Percentiles rank a stretch among this genome's conserved stretches.
These are phyloP conservation scores for Drosophila auraria DNA, from an alignment of 1,140 invertebrate species.

Conservation along the genomic window DNA sequence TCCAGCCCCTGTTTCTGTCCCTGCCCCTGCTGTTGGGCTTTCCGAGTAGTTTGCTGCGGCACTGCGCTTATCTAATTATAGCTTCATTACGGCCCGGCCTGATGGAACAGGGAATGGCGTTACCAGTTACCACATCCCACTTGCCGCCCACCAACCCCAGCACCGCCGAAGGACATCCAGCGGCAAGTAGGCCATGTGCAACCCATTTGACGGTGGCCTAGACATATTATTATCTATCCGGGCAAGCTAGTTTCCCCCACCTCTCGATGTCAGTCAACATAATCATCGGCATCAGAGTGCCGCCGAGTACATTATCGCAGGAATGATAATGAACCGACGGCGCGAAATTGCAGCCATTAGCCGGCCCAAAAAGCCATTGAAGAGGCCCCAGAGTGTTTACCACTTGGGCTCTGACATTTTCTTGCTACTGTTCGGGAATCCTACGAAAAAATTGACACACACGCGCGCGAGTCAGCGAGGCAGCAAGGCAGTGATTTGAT, in stretches of 20 bases:
- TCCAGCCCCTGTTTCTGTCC: not conserved
- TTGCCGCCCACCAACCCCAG: not conserved
- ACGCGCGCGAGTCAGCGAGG: conserved; percentile 8
- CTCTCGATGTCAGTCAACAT: conserved; percentile 49
- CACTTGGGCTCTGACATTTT: conserved; percentile 48
- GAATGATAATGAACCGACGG: conserved; percentile 41
- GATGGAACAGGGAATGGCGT: conserved; percentile 52
- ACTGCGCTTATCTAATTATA: conserved; percentile 80
- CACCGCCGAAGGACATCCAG: conserved; percentile 37
- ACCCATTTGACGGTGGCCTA: conserved; percentile 41
- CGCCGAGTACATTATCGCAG: conserved; percentile 29
- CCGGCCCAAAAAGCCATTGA: conserved; percentile 43
- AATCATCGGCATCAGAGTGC: conserved; percentile 40
- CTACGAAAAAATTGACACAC: conserved; percentile 34
- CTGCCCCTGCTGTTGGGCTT: not conserved
- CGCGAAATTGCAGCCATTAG: conserved; percentile 56
- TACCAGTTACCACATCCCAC: conserved; percentile 20
- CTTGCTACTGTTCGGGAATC: conserved; percentile 32
- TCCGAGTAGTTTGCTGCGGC: conserved; percentile 49
- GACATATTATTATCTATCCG: conserved; percentile 56
- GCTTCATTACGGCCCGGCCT: conserved; percentile 68
- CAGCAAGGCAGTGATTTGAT: conserved; percentile 55
- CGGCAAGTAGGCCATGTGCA: conserved; percentile 55
- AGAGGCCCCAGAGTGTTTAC: conserved; percentile 51
- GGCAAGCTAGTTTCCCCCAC: conserved; percentile 37